These are phyloP conservation scores for Pseudomyrmex sp. DNA, from an alignment of 1,140 invertebrate genomes.

Conservation along the genomic window DNA sequence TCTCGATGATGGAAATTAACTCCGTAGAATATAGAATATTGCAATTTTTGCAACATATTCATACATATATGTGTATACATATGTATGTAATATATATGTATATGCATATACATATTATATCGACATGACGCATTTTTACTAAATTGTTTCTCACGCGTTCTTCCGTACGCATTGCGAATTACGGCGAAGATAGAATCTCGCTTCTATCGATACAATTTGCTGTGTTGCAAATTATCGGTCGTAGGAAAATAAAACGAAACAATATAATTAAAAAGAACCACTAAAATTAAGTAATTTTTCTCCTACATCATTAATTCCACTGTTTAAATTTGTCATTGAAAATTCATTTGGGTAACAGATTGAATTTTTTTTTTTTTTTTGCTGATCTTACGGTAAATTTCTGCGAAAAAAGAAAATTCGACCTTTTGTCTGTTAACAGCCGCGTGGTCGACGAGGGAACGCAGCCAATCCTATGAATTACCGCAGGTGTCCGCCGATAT, in stretches of 20 bases:
- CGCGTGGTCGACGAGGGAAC: constrained; percentile 5
- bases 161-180: neutral
- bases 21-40: constrained; percentile 17
- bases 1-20: constrained; percentile 25
- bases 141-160: neutral
- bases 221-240: neutral
- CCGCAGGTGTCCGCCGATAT: constrained; percentile 80
- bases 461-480: constrained; percentile 81
- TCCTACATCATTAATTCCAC: no score
- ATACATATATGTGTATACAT: neutral
- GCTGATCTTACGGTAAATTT: neutral
- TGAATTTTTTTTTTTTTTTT: no score
- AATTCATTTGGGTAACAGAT: neutral
- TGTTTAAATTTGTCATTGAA: neutral
- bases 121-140: neutral
- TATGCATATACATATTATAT: neutral
- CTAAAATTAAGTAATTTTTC: no score
- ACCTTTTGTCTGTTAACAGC: constrained; percentile 3
- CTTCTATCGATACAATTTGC: neutral
- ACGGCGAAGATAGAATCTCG: neutral
- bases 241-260: neutral
- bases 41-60: neutral
- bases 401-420: constrained; percentile 7
- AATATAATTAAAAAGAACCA: neutral
- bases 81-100: neutral